Conservation (phyloP, 2,888 invertebrate genomes). For the Cenopis cana region DNA sequence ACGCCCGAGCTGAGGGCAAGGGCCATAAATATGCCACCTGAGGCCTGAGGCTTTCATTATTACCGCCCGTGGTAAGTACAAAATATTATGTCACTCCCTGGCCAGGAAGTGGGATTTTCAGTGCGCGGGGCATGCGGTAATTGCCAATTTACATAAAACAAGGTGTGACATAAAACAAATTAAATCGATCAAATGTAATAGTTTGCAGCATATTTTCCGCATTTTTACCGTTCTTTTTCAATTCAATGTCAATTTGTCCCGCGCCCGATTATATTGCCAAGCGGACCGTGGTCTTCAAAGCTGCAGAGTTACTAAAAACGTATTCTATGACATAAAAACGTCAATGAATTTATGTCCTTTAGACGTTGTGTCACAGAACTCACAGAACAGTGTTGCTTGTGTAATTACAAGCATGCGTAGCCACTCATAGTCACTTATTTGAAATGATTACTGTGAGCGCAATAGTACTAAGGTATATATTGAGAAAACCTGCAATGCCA, state of each 20-base stretch:
- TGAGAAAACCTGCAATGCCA: slow-evolving; percentile 3
- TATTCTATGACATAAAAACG: not conserved
- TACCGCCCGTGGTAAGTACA: too few relatives aligned
- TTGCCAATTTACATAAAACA: too few relatives aligned
- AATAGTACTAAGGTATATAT: not conserved
- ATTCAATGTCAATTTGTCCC: slow-evolving; percentile 51
- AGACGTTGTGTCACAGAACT: slow-evolving; percentile 12
- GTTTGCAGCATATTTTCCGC: slow-evolving; percentile 1
- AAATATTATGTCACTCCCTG: too few relatives aligned
- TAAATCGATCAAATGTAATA: not conserved
- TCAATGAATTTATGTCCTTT: not conserved
- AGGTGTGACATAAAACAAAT: too few relatives aligned
- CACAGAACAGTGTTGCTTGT: slow-evolving; percentile 55
- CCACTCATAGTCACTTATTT: slow-evolving; percentile 55
- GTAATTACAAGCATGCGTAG: slow-evolving; percentile 59
- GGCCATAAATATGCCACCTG: too few relatives aligned
- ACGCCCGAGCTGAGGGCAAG: too few relatives aligned
- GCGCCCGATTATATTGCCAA: slow-evolving; percentile 58
- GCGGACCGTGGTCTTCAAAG: slow-evolving; percentile 56
- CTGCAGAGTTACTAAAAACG: not conserved
- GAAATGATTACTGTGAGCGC: slow-evolving; percentile 27
- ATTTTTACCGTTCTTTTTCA: slow-evolving; percentile 42
- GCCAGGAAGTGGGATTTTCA: too few relatives aligned
- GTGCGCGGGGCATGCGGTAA: too few relatives aligned
- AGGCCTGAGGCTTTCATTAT: too few relatives aligned